A percentile compares a stretch with the other conserved stretches of the same genome.
These are phyloP conservation scores for Drosophila differens DNA, from an alignment of 2,888 invertebrate species.

Conservation along the genomic window DNA sequence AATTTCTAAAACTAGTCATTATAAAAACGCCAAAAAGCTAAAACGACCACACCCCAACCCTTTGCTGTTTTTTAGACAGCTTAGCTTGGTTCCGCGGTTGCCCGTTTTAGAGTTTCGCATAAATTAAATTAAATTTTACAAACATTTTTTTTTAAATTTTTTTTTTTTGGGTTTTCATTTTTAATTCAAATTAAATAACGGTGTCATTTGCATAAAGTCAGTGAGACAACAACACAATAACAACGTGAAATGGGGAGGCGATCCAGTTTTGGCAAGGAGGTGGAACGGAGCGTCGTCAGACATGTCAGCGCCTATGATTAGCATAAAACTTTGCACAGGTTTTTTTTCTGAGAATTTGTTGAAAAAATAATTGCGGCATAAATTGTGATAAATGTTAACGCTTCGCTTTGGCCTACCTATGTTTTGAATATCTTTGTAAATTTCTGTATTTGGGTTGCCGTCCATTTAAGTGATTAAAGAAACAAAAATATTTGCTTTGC, in stretches of 20 bases:
- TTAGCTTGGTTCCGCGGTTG: conserved; percentile 46
- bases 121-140: conserved; percentile 65
- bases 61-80: conserved; percentile 9
- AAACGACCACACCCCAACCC: conserved; percentile 30
- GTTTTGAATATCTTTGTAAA: conserved; percentile 25
- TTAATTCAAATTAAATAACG: conserved; percentile 59
- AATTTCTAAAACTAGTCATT: conserved; percentile 69
- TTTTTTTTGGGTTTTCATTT: conserved; percentile 39
- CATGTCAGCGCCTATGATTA: conserved; percentile 58
- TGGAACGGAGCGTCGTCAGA: conserved; percentile 25
- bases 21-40: conserved; percentile 61
- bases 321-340: conserved; percentile 46
- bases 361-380: conserved; percentile 69
- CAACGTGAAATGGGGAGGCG: conserved; percentile 1
- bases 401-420: conserved; percentile 30
- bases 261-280: conserved; percentile 18
- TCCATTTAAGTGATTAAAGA: conserved; percentile 32
- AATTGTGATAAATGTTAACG: conserved; percentile 64
- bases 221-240: conserved; percentile 41
- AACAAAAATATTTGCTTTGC: conserved; percentile 37
- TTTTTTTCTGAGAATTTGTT: conserved; percentile 38
- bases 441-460: conserved; percentile 32
- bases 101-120: conserved; percentile 66
- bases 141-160: conserved; percentile 12
- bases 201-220: conserved; percentile 63